Evolutionary conservation across 2,797 vertebrate species (phyloP).

Genomic region (Limnodromus scolopaceus): DNA sequence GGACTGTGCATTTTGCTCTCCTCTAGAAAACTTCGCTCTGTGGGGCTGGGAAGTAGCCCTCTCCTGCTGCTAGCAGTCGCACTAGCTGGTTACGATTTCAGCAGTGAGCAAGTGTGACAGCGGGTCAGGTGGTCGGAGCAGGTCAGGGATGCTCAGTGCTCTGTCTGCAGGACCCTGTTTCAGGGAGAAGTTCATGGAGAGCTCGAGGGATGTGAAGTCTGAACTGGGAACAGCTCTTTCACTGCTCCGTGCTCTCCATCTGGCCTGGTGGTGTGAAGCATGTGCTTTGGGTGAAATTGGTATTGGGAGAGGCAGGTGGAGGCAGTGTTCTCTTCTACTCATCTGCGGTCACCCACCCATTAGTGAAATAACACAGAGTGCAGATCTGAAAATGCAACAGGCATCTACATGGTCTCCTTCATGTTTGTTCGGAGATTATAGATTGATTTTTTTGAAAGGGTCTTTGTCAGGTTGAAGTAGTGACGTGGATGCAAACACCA

Average conservation of each 20-base stretch:
- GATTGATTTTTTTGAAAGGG: not conserved
- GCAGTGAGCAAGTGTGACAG: not conserved
- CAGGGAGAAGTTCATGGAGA: not conserved
- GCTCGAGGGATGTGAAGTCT: not conserved
- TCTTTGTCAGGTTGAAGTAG: not conserved
- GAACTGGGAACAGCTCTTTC: not conserved
- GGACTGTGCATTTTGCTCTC: not conserved
- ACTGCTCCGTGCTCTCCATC: not conserved
- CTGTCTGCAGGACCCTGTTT: not conserved
- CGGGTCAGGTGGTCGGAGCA: not conserved
- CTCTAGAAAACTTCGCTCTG: not conserved
- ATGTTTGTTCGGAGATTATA: not conserved
- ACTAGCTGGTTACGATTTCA: not conserved
- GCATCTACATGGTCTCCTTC: not conserved
- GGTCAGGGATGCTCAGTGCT: not conserved
- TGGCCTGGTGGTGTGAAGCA: rapidly evolving
- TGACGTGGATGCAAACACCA: not conserved
- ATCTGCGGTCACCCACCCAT: not conserved
- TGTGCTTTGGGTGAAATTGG: not conserved
- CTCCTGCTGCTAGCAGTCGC: not conserved
- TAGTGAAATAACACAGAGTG: not conserved
- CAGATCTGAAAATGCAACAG: not conserved
- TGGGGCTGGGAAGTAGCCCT: not conserved
- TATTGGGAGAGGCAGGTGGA: not conserved
- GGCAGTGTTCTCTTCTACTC: rapidly evolving